Base-by-base conservation (phyloP, 2,113 vertebrate species). In the Gavia stellata region DNA sequence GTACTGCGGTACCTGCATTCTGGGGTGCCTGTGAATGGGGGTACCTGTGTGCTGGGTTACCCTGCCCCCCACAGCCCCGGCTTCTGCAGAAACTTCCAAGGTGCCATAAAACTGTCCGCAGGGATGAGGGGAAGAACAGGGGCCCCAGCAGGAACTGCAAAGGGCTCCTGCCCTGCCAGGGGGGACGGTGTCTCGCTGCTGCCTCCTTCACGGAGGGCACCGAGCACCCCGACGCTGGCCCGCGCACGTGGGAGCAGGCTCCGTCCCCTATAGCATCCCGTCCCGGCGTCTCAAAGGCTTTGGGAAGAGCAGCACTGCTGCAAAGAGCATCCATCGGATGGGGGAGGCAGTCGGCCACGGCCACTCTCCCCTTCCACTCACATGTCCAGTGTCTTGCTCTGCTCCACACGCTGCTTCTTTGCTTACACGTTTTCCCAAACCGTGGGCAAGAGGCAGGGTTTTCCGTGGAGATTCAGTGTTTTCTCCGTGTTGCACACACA, bases 91-190 rank as follows among this genome's bases (percentile, higher is more conserved):
- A 81, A 24, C 26, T 73, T 73, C 40, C 72, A 56, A 45, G 16
- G 42, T 71, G 59, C 14, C 33, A 9, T 14, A 66, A 77, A 88
- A 61, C 40, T 42, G 36, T 36, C 50, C 6, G 0, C n/a, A 86
- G 40, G 52, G 62, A 45, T 42, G 38, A 78, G 56, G 14, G 34
- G 42, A 71, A 58, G 16, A 49, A 24, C 0, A 0, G 6, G 53
- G 9, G 2, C 11, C 24, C 36, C 0, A 0, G 20, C 34, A 67
- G 49, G 40, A 65, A 10, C 29, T n/a, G 17, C 17, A 26, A 24
- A 63, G 47, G 38, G 10, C 7, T 4, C 6, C 74, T 65, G 4
- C 31, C 6, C 14, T 29, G 16, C 15, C 28, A 59, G 28, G 38
- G 29, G 8, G 10, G 19, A 19, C 2, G 0, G 1, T 31, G 25